A percentile compares a stretch with the other conserved stretches of the same genome.
phyloP scores from a whole-genome alignment of 2,888 invertebrate genomes.

The Brenthis daphne region DNA sequence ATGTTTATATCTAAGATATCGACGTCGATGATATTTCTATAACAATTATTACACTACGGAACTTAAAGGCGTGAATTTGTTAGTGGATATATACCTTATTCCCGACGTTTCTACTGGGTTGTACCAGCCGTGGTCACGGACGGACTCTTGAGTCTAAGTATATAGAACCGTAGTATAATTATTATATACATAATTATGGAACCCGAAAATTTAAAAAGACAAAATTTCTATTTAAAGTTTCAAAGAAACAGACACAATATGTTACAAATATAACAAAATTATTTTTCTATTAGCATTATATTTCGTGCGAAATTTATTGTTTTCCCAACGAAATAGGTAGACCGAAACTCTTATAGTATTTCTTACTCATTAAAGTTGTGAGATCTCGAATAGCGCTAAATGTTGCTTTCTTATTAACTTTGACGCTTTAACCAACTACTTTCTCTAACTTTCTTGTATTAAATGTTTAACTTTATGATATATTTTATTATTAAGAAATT shows the following conservation, averaged over 20 bases:
- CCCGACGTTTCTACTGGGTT: too few relatives aligned
- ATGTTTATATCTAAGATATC: too few relatives aligned
- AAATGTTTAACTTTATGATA: neutral
- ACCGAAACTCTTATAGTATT: slow-evolving; percentile 11
- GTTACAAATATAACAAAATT: slow-evolving; percentile 5
- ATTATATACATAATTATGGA: too few relatives aligned
- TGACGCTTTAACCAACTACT: slow-evolving; percentile 9
- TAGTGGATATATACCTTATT: too few relatives aligned
- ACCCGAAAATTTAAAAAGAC: too few relatives aligned
- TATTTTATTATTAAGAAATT: neutral
- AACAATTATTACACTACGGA: too few relatives aligned
- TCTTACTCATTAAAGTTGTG: slow-evolving; percentile 16
- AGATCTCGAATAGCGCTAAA: slow-evolving; percentile 17
- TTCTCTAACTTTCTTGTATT: neutral
- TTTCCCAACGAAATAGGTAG: slow-evolving; percentile 15
- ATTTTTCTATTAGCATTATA: slow-evolving; percentile 2
- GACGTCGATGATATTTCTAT: too few relatives aligned
- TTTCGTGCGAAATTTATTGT: slow-evolving; percentile 1
- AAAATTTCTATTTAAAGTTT: too few relatives aligned
- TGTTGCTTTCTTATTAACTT: slow-evolving; percentile 18
- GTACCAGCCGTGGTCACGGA: too few relatives aligned
- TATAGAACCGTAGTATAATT: too few relatives aligned
- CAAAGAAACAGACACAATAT: neutral
- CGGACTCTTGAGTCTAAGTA: too few relatives aligned
- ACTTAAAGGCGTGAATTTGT: too few relatives aligned